Evolutionary conservation across 1,140 invertebrate species (phyloP), one percentile per base, ranked within the genome.

Genomic region (Bombus sibiricus): DNA sequence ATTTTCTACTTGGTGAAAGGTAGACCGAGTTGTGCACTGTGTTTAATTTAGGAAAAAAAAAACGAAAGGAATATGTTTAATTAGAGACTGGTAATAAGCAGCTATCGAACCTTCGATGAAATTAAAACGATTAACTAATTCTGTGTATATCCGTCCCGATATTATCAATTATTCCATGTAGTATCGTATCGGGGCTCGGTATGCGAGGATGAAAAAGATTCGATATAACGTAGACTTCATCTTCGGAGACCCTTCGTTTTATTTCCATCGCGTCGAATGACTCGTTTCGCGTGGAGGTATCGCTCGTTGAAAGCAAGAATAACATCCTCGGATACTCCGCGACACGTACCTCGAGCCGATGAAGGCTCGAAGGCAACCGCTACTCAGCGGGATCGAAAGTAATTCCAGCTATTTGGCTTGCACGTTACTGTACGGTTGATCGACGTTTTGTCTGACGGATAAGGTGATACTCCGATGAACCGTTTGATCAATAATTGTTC

Each of bases 361-460:
- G 82, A 83, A 78, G 77, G 62, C 77, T 81, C 41, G 82, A 83
- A 78, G 77, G 68, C 73, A 85, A n/a, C 43, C 28, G 66, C 62
- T 53, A 59, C 77, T 81, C 77, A 80, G 39, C 79, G 83, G 64
- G 77, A 84, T 83, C 88, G 88, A 86, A 69, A 86, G 87, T 78
- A 89, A 89, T 86, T 84, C 83, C 83, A 85, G 82, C 80, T 89
- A 89, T 89, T 89, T 75, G 83, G 59, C 76, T 85, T 86, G 76
- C 76, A 77, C 62, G 71, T 53, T 53, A 22, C 47, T 53, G 6
- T 53, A 22, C 18, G 18, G 47, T 53, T 53, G 47, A 53, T 53
- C 47, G 47, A 53, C 88, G 69, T 86, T 86, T 79, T 39, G 75
- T 73, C 81, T 53, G 62, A 64, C 62, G 76, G 76, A 39, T 79